Evolutionary conservation across 2,797 vertebrate genomes (phyloP).

Genomic region (Synaphobranchus kaupii): DNA sequence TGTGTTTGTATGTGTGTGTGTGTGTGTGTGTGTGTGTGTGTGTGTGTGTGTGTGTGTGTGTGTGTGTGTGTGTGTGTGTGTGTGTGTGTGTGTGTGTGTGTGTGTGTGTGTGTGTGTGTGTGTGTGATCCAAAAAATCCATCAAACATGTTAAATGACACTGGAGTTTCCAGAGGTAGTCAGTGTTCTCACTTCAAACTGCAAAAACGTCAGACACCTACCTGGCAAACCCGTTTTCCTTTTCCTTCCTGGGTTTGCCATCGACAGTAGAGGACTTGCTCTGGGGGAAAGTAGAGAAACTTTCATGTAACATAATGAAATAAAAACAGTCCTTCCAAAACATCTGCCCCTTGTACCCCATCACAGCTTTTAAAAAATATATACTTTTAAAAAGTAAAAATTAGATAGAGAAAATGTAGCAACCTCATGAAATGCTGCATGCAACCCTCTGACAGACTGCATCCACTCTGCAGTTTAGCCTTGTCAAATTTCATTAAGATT

Average conservation of each 20-base stretch:
- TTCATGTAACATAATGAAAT: background rate
- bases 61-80: no score
- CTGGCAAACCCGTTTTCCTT: slow-evolving; percentile 93
- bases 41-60: background rate
- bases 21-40: background rate
- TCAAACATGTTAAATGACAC: background rate
- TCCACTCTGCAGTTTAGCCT: background rate
- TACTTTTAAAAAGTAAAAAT: no score
- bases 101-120: background rate
- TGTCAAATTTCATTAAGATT: background rate
- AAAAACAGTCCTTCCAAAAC: background rate
- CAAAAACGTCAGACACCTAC: slow-evolving; percentile 55
- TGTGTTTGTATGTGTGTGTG: background rate
- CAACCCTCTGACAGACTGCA: background rate
- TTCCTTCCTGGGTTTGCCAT: slow-evolving; percentile 87
- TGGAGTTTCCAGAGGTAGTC: background rate
- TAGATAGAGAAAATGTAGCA: background rate
- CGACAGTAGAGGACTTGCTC: slow-evolving; percentile 75
- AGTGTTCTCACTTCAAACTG: background rate
- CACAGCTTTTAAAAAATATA: background rate
- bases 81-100: background rate
- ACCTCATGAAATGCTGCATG: background rate
- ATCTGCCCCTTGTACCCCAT: background rate
- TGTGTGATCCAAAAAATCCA: background rate
- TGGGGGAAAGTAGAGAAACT: slow-evolving; percentile 56